phyloP scores from a whole-genome alignment of 2,113 vertebrate genomes.

The Plectropomus leopardus region DNA sequence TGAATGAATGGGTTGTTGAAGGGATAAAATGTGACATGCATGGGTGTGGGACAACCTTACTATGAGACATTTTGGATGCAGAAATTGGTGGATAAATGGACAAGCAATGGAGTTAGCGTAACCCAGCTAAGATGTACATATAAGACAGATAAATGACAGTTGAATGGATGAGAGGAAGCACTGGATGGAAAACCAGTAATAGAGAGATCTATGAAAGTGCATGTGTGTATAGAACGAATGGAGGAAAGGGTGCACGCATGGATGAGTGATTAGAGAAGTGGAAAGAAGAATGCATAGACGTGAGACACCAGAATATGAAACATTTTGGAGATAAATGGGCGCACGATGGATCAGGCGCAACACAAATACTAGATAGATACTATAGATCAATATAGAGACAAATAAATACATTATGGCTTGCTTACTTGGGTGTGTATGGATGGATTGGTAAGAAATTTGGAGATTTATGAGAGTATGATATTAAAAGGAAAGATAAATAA shows the following conservation, averaged over 20 bases:
- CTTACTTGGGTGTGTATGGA: background rate
- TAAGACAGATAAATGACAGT: no score
- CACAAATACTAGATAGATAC: background rate
- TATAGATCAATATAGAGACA: background rate
- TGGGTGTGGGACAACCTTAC: no score
- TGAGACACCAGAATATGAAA: background rate
- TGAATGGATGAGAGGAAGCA: background rate
- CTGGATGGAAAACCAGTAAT: background rate
- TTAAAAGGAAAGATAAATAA: background rate
- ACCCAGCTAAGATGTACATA: no score
- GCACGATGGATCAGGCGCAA: background rate
- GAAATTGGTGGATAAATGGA: background rate
- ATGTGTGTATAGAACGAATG: background rate
- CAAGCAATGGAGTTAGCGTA: no score
- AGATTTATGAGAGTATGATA: background rate
- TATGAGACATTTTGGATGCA: no score
- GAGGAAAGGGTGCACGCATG: background rate
- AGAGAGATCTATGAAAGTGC: background rate
- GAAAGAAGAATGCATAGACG: background rate
- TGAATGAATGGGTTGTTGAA: no score
- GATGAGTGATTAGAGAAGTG: background rate
- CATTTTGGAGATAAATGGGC: background rate
- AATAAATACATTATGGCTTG: background rate
- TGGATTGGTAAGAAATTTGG: background rate
- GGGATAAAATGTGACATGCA: no score